Conservation (phyloP, 2,113 vertebrate genomes). For the Aldabrachelys gigantea region DNA sequence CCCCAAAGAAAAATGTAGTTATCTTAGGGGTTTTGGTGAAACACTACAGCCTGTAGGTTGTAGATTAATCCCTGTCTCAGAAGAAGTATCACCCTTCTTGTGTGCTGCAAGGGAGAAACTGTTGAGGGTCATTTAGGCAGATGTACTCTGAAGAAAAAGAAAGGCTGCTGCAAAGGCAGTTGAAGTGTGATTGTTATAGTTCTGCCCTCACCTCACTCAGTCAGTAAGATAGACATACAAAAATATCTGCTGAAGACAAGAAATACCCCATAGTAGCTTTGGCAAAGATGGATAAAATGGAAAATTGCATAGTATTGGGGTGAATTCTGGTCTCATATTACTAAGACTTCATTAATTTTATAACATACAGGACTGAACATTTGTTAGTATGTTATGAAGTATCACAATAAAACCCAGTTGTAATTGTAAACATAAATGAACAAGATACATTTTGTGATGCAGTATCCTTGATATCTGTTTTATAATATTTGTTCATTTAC, state of each 20-base stretch:
- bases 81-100: not conserved
- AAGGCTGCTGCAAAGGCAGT: not conserved
- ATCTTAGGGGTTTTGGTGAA: not conserved
- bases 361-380: not conserved
- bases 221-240: not conserved
- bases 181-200: not conserved
- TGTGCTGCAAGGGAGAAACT: not conserved
- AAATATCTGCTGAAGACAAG: not conserved
- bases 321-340: not conserved
- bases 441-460: not conserved
- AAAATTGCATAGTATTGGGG: not conserved
- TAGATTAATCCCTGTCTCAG: not conserved
- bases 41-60: not conserved
- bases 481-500: not conserved
- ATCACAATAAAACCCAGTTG: not conserved
- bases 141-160: not conserved
- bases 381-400: not conserved
- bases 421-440: not conserved
- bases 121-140: not conserved
- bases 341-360: fast-evolving
- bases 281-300: not conserved
- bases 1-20: not conserved
- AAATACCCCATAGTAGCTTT: not conserved
- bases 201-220: not conserved
- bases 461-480: not conserved